These are phyloP conservation scores for Caerostris darwini DNA, from an alignment of 1,140 invertebrate species.

Conservation along the genomic window DNA sequence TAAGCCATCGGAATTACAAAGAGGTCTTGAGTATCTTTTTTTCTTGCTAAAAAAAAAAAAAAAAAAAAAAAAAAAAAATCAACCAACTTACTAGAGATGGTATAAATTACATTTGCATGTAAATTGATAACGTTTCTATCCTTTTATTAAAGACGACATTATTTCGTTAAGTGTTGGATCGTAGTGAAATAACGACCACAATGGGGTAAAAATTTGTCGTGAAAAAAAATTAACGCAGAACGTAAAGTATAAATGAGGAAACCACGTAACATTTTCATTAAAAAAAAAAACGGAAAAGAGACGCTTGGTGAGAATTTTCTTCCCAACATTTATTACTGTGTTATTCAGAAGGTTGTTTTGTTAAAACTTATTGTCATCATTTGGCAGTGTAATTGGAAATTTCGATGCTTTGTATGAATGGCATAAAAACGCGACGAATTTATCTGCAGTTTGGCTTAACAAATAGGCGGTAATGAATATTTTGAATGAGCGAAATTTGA, in stretches of 20 bases:
- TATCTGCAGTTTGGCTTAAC: too few relatives aligned
- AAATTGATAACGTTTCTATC: constrained; percentile 41
- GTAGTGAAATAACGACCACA: background rate
- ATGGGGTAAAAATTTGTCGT: background rate
- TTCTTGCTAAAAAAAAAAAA: background rate
- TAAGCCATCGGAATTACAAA: constrained; percentile 21
- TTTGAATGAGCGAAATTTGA: too few relatives aligned
- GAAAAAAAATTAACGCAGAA: background rate
- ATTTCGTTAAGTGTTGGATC: background rate
- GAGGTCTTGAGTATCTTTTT: background rate
- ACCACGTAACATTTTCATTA: background rate
- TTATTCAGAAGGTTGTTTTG: background rate
- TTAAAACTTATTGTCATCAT: background rate
- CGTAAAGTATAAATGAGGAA: background rate
- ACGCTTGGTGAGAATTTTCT: background rate
- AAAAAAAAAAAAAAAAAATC: too few relatives aligned
- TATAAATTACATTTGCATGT: constrained; percentile 55
- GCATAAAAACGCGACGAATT: too few relatives aligned
- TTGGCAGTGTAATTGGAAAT: background rate
- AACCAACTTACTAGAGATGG: background rate
- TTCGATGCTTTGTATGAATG: background rate
- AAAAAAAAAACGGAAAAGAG: background rate
- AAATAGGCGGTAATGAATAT: too few relatives aligned
- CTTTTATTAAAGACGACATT: background rate
- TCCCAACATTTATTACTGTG: background rate